Base-by-base conservation (phyloP, 2,797 vertebrate genomes). In the Tragopan temminckii region DNA sequence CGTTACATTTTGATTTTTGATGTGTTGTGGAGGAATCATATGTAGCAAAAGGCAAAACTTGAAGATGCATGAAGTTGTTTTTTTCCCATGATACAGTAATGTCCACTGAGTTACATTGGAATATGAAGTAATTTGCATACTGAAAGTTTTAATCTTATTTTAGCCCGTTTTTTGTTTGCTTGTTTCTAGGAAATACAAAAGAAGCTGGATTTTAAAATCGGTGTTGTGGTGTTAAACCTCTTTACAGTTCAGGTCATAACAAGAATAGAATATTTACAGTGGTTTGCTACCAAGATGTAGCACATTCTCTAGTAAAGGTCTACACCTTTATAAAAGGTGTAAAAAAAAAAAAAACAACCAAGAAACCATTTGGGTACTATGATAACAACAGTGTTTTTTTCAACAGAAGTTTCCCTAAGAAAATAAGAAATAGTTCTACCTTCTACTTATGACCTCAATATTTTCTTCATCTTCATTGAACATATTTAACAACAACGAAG, bases 391-490 rank as follows among this genome's bases (percentile, higher is more conserved):
- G 53, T 15, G 24, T 24, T 63, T 9, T 9, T 64, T 79, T 75
- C 50, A 72, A 43, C 27, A 18, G 33, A 50, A 70, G 24, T 7
- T 43, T 19, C 11, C 9, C 10, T 35, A 69, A 81, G 58, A 87
- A 90, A 88, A 87, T 11, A 38, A 13, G 23, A 82, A 90, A 77
- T 53, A 70, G 36, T 64, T 91, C 82, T 67, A 31, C n/a, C 24
- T 45, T 86, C 61, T 19, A 45, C 29, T 91, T 89, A 80, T 59
- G 88, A 95, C 59, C 83, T 79, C 67, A 95, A 67, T 86, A 74
- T 89, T 90, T 92, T 92, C 85, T 90, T 95, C 58, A 90, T 93
- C 81, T 42, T 85, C 64, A 46, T 85, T 50, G 90, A 91, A 88
- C 2, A 1, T 74, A 62, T 78, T 89, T 91, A 94, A 91, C 75